Base-by-base conservation (phyloP, 2,113 vertebrate species). In the Hippocampus abdominalis region DNA sequence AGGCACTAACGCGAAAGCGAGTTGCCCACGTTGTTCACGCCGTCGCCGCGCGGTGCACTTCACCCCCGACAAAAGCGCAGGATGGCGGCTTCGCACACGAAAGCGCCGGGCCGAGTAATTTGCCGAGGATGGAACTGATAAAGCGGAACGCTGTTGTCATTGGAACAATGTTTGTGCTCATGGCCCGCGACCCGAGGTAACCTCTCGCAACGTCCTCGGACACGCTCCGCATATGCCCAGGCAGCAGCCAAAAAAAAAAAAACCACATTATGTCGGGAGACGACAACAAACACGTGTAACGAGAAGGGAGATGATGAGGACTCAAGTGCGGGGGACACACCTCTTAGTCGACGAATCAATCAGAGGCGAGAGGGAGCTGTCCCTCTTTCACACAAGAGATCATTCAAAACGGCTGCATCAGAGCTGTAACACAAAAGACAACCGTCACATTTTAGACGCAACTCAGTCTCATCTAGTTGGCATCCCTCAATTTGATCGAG, bases 121-220 rank as follows among this genome's bases (percentile, higher is more conserved):
- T 57, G 54, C 3, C 8, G 21, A 54, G 51, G 51, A 51, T 51
- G 49, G 49, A 51, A 51, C 49, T 51, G 49, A 51, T 51, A 23
- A 54, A 54, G 21, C 21, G n/a, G 8, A 54, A 54, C 51, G 51
- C 21, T 11, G 21, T 54, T 54, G 51, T 54, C 51, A 54, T 12
- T 49, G 18, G 18, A 18, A 20, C 18, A n/a, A 54, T 10, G 9
- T 54, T 23, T 54, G 21, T 23, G 68, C 11, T 66, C 56, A 79
- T 54, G 49, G 39, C 21, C 54, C 68, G 15, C 69, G 78, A 81
- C 80, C 66, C 69, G 23, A 49, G 70, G 76, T 81, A 83, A 81
- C 77, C 75, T 68, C 68, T 64, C 51, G 51, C 64, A 71, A 42
- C 51, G 78, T 39, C 23, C 5, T 54, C n/a, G 1, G 21, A 23